These are phyloP conservation scores for Mimumesa dahlbomi DNA, from an alignment of 2,888 invertebrate genomes.

Conservation along the genomic window DNA sequence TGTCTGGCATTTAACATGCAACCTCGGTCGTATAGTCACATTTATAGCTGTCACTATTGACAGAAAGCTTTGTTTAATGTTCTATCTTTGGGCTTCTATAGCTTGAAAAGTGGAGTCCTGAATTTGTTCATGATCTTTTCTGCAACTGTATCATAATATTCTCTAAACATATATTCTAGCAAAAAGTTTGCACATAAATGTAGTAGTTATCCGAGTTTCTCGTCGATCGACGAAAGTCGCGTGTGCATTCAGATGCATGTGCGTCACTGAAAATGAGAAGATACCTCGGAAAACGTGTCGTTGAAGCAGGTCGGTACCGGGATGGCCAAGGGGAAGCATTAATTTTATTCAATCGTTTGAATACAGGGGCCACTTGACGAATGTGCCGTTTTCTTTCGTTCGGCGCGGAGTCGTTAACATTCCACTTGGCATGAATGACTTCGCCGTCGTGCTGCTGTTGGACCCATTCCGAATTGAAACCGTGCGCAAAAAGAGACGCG, in stretches of 20 bases:
- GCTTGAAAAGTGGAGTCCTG: too few species aligned
- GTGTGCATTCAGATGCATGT: constrained; percentile 42
- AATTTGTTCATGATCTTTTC: too few species aligned
- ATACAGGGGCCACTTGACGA: constrained; percentile 47
- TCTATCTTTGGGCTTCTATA: too few species aligned
- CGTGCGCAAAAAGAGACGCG: constrained; percentile 35
- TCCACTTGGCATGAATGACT: constrained; percentile 43
- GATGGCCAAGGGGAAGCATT: constrained; percentile 39
- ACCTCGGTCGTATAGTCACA: too few species aligned
- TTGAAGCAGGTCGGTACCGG: constrained; percentile 15
- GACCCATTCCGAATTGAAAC: constrained; percentile 30
- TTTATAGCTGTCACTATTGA: too few species aligned
- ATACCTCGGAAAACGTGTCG: constrained; percentile 14
- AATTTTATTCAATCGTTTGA: constrained; percentile 53
- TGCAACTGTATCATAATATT: too few species aligned
- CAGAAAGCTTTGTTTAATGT: too few species aligned
- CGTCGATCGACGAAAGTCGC: constrained; percentile 49
- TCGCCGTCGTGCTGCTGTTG: constrained; percentile 27
- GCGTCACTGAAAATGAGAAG: constrained; percentile 52
- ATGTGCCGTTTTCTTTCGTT: constrained; percentile 40
- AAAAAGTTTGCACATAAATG: too few species aligned
- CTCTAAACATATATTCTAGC: too few species aligned
- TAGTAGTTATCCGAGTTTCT: too few species aligned
- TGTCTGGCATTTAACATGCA: too few species aligned
- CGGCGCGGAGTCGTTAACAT: constrained; percentile 45